Conservation (phyloP, 2,888 invertebrate species). For the Choreutis nemorana region DNA sequence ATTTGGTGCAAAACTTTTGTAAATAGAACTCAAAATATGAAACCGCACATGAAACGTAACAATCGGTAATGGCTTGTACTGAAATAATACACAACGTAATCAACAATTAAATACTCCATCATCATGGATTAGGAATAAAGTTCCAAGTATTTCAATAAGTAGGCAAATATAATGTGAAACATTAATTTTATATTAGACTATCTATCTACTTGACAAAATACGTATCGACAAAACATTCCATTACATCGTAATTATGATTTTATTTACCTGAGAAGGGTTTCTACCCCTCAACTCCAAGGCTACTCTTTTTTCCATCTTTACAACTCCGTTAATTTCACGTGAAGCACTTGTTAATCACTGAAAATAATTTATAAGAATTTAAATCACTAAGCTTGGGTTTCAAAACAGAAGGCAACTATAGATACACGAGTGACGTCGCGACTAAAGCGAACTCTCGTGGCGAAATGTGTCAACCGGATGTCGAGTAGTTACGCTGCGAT, state of each 20-base stretch:
- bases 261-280: slow-evolving; percentile 86
- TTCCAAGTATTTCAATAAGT: no score
- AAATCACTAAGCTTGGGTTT: slow-evolving; percentile 65
- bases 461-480: slow-evolving; percentile 36
- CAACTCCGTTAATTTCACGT: slow-evolving; percentile 30
- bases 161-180: no score
- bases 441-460: slow-evolving; percentile 52
- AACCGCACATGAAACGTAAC: slow-evolving; percentile 58
- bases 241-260: slow-evolving; percentile 39
- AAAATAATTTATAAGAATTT: slow-evolving; percentile 46
- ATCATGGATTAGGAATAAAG: slow-evolving; percentile 35
- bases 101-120: no score
- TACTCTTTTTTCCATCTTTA: slow-evolving; percentile 92
- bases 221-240: slow-evolving; percentile 66
- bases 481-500: slow-evolving; percentile 27
- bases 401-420: slow-evolving; percentile 68
- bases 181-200: no score
- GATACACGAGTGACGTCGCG: slow-evolving; percentile 63
- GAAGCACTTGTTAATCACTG: slow-evolving; percentile 34
- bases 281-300: slow-evolving; percentile 93
- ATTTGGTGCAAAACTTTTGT: slow-evolving; percentile 3
- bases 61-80: slow-evolving; percentile 59
- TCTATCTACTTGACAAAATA: slow-evolving; percentile 54
- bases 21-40: slow-evolving; percentile 15
- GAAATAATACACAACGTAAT: no score